Conservation (phyloP, 2,888 invertebrate species). For the Dorcus hopei region DNA sequence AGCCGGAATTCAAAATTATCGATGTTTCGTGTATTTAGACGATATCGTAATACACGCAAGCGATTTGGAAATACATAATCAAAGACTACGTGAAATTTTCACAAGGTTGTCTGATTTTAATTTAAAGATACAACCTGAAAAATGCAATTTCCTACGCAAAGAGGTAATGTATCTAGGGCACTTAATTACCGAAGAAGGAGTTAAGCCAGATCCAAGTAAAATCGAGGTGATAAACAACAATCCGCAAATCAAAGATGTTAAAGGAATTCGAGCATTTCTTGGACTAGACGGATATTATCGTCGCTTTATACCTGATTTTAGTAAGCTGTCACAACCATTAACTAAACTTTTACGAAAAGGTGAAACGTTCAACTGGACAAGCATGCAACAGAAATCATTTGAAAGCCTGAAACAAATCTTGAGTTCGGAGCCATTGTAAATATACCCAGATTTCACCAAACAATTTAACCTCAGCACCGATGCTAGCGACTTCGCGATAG, state of each 20-base stretch:
- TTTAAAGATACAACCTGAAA: no score
- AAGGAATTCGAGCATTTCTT: slow-evolving; percentile 31
- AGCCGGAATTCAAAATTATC: slow-evolving; percentile 27
- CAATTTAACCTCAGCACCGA: slow-evolving; percentile 38
- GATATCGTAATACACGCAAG: slow-evolving; percentile 36
- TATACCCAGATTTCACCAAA: slow-evolving; percentile 29
- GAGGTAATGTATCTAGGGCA: no score
- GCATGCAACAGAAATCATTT: slow-evolving; percentile 13
- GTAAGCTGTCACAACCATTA: slow-evolving; percentile 32
- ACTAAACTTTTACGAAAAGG: slow-evolving; percentile 21
- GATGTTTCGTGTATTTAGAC: slow-evolving; percentile 40
- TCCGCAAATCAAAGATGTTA: slow-evolving; percentile 12
- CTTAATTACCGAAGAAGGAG: no score
- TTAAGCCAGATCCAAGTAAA: background rate
- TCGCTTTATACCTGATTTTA: slow-evolving; percentile 39
- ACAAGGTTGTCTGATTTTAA: no score
- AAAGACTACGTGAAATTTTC: slow-evolving; percentile 13
- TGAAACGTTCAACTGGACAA: slow-evolving; percentile 16
- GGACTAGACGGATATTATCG: slow-evolving; percentile 41
- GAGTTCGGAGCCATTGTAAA: slow-evolving; percentile 17
- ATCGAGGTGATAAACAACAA: slow-evolving; percentile 12
- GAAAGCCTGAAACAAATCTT: slow-evolving; percentile 18
- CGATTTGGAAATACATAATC: slow-evolving; percentile 29
- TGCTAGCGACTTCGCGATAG: slow-evolving; percentile 36
- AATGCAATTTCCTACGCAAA: no score